Percentiles rank a stretch among this genome's conserved stretches.
phyloP scores from a whole-genome alignment of 2,113 vertebrate genomes.

The Baryphthengus martii region DNA sequence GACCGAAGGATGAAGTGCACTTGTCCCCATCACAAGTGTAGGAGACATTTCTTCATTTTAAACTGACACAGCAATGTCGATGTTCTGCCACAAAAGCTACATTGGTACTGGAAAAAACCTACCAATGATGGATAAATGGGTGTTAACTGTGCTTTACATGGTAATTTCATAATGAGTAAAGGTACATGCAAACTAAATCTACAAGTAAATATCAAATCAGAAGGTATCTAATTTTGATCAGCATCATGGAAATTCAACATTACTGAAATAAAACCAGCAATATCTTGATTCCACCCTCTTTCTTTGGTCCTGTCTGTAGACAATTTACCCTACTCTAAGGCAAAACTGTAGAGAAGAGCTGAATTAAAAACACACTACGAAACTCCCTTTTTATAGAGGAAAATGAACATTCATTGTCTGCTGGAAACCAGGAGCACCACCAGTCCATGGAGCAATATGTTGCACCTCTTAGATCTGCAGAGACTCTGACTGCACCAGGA shows the following conservation, averaged over 20 bases:
- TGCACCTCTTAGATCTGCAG: background rate
- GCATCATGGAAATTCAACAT: background rate
- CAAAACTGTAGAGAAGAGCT: background rate
- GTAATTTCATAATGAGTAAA: background rate
- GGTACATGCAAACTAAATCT: fast-evolving
- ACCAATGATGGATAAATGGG: fast-evolving
- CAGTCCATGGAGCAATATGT: too few relatives aligned
- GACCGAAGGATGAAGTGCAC: fast-evolving
- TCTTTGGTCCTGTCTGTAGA: background rate
- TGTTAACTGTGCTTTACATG: fast-evolving
- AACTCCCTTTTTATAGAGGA: background rate
- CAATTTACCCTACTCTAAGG: background rate
- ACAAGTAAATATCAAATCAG: background rate
- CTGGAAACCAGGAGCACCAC: background rate
- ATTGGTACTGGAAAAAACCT: background rate
- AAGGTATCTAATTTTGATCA: background rate
- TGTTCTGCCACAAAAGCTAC: background rate
- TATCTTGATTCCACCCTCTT: background rate
- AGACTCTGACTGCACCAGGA: background rate
- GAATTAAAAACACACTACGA: fast-evolving
- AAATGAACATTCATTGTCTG: background rate
- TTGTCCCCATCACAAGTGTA: background rate
- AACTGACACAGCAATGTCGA: background rate
- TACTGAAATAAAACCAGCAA: fast-evolving
- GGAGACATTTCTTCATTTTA: fast-evolving